Evolutionary conservation across 2,113 vertebrate genomes (phyloP).

Genomic region (Microcebus lehilahytsara): DNA sequence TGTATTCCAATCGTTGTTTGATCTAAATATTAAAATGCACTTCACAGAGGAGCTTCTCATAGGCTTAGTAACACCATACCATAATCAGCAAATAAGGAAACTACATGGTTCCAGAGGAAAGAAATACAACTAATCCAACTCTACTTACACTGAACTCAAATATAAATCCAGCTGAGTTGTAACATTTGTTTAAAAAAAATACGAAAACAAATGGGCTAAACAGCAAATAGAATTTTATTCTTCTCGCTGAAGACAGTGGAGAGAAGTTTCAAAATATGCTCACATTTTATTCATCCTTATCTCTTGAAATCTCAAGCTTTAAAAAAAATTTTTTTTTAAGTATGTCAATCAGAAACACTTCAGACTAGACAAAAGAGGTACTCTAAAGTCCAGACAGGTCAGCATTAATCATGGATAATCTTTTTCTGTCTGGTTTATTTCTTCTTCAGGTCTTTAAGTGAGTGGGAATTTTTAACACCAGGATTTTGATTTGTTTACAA

Average conservation of each 20-base stretch:
- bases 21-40: conserved; percentile 83
- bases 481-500: conserved; percentile 1
- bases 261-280: background rate
- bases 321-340: background rate
- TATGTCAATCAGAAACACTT: conserved; percentile 63
- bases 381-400: background rate
- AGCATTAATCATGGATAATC: background rate
- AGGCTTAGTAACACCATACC: conserved; percentile 51
- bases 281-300: background rate
- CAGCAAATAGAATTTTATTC: background rate
- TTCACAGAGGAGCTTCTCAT: conserved; percentile 73
- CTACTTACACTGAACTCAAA: background rate
- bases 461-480: conserved; percentile 5
- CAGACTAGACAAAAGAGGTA: conserved; percentile 56
- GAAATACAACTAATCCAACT: background rate
- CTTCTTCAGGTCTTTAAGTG: background rate
- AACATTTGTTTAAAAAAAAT: conserved; percentile 45
- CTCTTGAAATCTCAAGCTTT: conserved; percentile 58
- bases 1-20: conserved; percentile 82
- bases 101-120: background rate
- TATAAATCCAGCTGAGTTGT: conserved; percentile 62
- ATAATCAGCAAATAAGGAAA: conserved; percentile 76
- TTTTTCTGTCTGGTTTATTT: background rate
- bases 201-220: background rate
- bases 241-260: background rate